These are phyloP conservation scores for Drosophila merina DNA, from an alignment of 2,888 invertebrate genomes.

Conservation along the genomic window DNA sequence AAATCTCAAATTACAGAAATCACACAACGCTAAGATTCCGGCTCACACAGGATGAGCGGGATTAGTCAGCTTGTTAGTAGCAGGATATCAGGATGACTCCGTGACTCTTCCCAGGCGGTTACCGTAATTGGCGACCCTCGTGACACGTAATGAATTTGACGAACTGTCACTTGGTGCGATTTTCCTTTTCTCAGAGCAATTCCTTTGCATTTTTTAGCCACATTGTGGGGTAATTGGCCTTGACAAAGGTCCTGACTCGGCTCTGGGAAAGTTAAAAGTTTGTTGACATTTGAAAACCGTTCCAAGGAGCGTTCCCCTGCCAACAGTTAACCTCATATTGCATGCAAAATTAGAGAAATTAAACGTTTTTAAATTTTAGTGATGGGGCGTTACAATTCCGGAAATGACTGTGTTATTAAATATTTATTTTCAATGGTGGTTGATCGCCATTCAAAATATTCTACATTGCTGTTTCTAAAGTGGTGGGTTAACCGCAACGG, in stretches of 20 bases:
- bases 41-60: constrained; percentile 59
- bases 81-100: constrained; percentile 5
- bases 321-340: background rate
- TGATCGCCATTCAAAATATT: background rate
- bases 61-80: constrained; percentile 70
- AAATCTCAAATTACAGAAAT: constrained; percentile 78
- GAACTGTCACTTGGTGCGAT: constrained; percentile 50
- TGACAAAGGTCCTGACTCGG: constrained; percentile 72
- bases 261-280: constrained; percentile 35
- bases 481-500: constrained; percentile 3
- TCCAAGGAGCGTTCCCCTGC: background rate
- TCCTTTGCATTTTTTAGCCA: constrained; percentile 25
- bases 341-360: constrained; percentile 16
- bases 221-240: constrained; percentile 64
- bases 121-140: constrained; percentile 54
- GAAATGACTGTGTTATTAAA: background rate
- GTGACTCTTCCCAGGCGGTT: constrained; percentile 11
- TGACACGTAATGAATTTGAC: constrained; percentile 63
- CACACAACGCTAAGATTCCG: constrained; percentile 48
- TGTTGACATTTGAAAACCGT: constrained; percentile 51
- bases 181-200: constrained; percentile 8
- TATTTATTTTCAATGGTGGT: constrained; percentile 7
- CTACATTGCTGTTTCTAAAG: background rate
- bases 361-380: constrained; percentile 40
- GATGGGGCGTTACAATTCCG: constrained; percentile 39